A percentile compares a stretch with the other conserved stretches of the same genome.
phyloP scores from a whole-genome alignment of 2,888 invertebrate genomes.

The Troides aeacus region DNA sequence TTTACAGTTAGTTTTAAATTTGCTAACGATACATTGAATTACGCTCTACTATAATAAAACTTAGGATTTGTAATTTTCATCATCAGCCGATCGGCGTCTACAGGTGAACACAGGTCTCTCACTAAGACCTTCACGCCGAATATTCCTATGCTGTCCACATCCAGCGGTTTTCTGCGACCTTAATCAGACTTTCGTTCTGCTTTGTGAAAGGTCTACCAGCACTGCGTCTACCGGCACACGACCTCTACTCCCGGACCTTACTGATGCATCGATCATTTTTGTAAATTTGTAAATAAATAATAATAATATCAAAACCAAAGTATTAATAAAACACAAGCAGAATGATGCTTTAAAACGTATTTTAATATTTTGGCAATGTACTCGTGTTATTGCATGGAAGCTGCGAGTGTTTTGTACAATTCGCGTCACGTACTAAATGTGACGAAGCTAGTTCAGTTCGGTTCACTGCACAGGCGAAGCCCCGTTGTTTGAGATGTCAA shows the following conservation, averaged over 20 bases:
- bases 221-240: too few relatives aligned
- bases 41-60: too few relatives aligned
- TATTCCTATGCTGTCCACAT: too few relatives aligned
- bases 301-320: background rate
- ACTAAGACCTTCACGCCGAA: too few relatives aligned
- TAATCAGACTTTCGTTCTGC: too few relatives aligned
- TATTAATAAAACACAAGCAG: background rate
- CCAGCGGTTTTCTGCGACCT: too few relatives aligned
- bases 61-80: too few relatives aligned
- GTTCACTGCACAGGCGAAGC: constrained; percentile 50
- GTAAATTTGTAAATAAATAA: background rate
- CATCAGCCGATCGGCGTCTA: too few relatives aligned
- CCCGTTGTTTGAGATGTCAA: constrained; percentile 47
- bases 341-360: background rate
- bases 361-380: constrained; percentile 10
- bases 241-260: too few relatives aligned
- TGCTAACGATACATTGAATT: background rate
- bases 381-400: constrained; percentile 1
- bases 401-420: constrained; percentile 28
- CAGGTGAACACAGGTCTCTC: too few relatives aligned
- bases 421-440: constrained; percentile 37
- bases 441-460: constrained; percentile 45
- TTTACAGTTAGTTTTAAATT: background rate
- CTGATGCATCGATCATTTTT: background rate
- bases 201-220: too few relatives aligned